phyloP scores from a whole-genome alignment of 2,888 invertebrate genomes.

The Eutolmus rufibarbis region DNA sequence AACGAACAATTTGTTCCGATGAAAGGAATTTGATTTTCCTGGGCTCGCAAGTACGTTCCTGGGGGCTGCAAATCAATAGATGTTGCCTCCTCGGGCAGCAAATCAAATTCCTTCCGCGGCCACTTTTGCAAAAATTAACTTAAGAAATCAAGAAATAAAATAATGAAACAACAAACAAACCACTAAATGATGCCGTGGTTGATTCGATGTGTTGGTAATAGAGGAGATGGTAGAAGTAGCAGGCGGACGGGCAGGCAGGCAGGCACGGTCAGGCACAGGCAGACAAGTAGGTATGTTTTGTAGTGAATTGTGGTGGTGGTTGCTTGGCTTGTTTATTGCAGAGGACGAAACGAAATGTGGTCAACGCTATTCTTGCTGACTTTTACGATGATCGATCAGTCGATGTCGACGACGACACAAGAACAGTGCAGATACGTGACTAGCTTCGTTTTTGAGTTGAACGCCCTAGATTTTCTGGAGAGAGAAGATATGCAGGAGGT shows the following conservation, averaged over 20 bases:
- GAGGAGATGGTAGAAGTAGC: constrained; percentile 41
- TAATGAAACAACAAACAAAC: constrained; percentile 52
- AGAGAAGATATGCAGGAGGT: neutral
- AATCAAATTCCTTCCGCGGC: constrained; percentile 18
- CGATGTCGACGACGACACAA: constrained; percentile 14
- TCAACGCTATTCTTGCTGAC: constrained; percentile 18
- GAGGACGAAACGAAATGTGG: neutral
- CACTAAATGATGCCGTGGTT: constrained; percentile 52
- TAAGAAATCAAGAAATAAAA: constrained; percentile 41
- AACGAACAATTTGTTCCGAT: neutral
- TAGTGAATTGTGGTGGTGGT: constrained; percentile 19
- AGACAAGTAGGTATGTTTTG: constrained; percentile 34
- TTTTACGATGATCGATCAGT: constrained; percentile 21
- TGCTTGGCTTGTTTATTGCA: constrained; percentile 19
- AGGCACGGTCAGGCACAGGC: constrained; percentile 31
- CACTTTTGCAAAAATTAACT: constrained; percentile 1
- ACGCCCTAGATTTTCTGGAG: neutral
- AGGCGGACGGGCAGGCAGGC: constrained; percentile 34
- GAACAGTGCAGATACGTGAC: neutral
- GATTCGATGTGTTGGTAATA: constrained; percentile 50
- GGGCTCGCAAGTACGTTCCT: neutral
- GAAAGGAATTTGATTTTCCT: neutral
- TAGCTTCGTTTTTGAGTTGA: constrained; percentile 18
- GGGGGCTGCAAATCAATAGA: neutral
- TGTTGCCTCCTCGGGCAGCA: neutral